Percentiles rank a stretch among this genome's conserved stretches.
Conservation (phyloP, 2,888 invertebrate species). For the Vesta saturnalis region DNA sequence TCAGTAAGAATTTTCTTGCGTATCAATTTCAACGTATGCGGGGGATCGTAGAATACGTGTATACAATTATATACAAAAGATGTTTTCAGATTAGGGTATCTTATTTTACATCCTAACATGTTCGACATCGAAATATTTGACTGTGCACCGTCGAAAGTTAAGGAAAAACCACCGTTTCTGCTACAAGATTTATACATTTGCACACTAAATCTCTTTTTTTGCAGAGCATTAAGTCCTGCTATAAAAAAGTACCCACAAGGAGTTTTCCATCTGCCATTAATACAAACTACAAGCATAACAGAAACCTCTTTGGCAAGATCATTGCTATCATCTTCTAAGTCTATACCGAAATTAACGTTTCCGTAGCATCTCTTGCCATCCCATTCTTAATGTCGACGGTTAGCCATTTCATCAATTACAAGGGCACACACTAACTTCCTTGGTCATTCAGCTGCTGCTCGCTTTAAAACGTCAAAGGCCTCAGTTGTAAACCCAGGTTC, state of each 20-base stretch:
- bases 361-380: conserved; percentile 42
- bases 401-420: conserved; percentile 50
- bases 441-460: not conserved
- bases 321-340: not conserved
- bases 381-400: conserved; percentile 44
- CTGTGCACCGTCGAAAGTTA: not conserved
- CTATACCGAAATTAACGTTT: conserved; percentile 34
- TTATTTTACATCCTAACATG: not conserved
- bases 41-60: not conserved
- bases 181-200: not conserved
- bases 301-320: conserved; percentile 7
- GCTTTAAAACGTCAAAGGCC: not conserved
- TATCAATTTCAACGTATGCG: not conserved
- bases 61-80: not conserved
- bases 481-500: too few species aligned
- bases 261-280: conserved; percentile 16
- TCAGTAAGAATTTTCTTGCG: too few species aligned
- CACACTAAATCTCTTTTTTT: not conserved
- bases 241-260: conserved; percentile 12
- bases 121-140: not conserved
- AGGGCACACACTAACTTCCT: conserved; percentile 41
- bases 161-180: not conserved
- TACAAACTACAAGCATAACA: conserved; percentile 1
- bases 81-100: not conserved
- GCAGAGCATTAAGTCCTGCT: not conserved